These are phyloP conservation scores for Limnephilus auricula DNA, from an alignment of 2,888 invertebrate genomes.

Conservation along the genomic window DNA sequence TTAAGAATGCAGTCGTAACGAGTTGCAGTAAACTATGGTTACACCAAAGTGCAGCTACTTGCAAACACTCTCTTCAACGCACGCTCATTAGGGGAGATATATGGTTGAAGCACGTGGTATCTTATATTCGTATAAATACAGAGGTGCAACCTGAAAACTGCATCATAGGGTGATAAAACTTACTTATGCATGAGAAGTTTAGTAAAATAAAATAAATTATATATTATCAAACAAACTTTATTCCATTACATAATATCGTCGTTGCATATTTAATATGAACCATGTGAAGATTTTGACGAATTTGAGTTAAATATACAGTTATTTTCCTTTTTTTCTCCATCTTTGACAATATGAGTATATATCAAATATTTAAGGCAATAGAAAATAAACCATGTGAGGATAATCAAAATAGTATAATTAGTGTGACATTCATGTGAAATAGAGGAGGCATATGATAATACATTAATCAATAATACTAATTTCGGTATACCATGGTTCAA, in stretches of 20 bases:
- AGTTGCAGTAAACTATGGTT: constrained; percentile 31
- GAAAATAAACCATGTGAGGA: no score
- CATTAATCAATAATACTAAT: no score
- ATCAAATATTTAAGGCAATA: no score
- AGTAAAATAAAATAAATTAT: not conserved
- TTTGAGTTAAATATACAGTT: no score
- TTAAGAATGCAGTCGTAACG: constrained; percentile 36
- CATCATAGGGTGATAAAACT: not conserved
- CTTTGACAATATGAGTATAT: no score
- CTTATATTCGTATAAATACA: constrained; percentile 9
- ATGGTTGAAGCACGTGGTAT: constrained; percentile 12
- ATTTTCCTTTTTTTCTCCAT: no score
- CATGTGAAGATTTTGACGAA: no score
- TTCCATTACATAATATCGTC: not conserved
- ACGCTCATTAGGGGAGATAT: constrained; percentile 37
- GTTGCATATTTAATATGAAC: no score
- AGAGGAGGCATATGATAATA: no score
- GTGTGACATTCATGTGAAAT: no score
- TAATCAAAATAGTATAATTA: no score
- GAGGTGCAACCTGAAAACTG: not conserved
- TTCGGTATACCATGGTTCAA: no score
- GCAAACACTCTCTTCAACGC: constrained; percentile 29
- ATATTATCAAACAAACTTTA: not conserved
- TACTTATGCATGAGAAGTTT: not conserved
- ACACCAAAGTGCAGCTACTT: constrained; percentile 33